Evolutionary conservation across 2,113 vertebrate species (phyloP), one percentile per base, ranked within the genome.

Genomic region (Nothoprocta perdicaria): DNA sequence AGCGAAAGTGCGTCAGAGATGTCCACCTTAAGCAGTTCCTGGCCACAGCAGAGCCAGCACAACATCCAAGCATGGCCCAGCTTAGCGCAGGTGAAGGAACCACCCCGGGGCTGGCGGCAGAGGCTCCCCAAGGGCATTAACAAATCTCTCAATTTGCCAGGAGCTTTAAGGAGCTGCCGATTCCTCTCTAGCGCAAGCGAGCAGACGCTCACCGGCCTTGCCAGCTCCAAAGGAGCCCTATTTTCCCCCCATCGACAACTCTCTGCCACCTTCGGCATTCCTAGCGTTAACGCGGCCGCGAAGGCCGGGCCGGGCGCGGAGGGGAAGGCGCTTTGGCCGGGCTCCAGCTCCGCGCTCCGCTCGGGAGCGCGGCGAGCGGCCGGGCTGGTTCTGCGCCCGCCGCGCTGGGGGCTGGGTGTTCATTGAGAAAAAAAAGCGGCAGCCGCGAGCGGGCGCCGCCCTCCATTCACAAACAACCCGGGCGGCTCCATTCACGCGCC

Each of bases 391-490:
- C 97, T 98, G 97, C 77, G 84, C 94, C 92, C 88, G 94, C 46
- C 80, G 60, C 97, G 98, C 97, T 97, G 95, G 97, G 97, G 96
- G 95, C 96, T 97, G 97, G 97, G 97, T 97, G 97, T 97, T 98
- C 97, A 98, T 97, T 98, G 96, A 96, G 95, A 29, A 86, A 81
- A 96, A 96, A 86, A 81, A 94, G 95, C 90, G 10, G 48, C 48
- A 22, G 48, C 97, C 97, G 94, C 3, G 74, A 95, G 96, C 74
- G 85, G 95, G 97, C 97, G 95, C 97, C 97, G 93, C 97, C 97
- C 97, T 97, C 97, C 98, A 98, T 98, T 98, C 98, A 98, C 96
- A 96, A 98, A 96, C 96, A 98, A 97, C 97, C 97, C 92, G 96
- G 93, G 97, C 96, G 83, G 55, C 96, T 97, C 97, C 97, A 98